Evolutionary conservation across 2,797 vertebrate genomes (phyloP).

Genomic region (Oreochromis mossambicus): DNA sequence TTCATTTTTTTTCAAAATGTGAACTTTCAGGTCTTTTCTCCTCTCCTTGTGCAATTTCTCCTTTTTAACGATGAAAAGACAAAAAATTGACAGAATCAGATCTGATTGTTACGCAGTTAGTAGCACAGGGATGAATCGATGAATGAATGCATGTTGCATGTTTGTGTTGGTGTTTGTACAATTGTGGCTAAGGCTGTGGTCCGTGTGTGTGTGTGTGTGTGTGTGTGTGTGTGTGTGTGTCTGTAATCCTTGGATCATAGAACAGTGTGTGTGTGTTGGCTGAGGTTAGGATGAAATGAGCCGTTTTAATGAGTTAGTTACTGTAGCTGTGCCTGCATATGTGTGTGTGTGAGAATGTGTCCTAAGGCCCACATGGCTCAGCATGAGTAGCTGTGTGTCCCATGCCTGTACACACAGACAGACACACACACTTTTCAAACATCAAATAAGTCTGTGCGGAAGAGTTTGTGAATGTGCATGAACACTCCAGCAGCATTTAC

Average conservation of each 20-base stretch:
- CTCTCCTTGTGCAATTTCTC: neutral
- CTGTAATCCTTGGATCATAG: constrained; percentile 28
- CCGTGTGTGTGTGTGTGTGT: constrained; percentile 22
- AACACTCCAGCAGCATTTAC: constrained; percentile 29
- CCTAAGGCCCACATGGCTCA: constrained; percentile 17
- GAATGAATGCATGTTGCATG: neutral
- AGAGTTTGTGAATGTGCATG: constrained; percentile 34
- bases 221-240: constrained; percentile 22
- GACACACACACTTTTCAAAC: neutral
- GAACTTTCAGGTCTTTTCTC: neutral
- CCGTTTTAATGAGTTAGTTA: constrained; percentile 66
- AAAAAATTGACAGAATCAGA: neutral
- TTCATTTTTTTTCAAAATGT: neutral
- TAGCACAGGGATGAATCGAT: neutral
- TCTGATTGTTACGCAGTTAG: neutral
- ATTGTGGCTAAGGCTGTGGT: constrained; percentile 5
- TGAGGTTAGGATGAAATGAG: constrained; percentile 63
- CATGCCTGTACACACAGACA: neutral
- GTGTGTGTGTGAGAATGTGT: neutral
- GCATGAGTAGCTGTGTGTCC: constrained; percentile 11
- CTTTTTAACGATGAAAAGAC: neutral
- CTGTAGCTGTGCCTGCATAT: constrained; percentile 15
- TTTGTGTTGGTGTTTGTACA: neutral
- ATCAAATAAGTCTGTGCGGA: constrained; percentile 3
- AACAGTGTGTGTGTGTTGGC: constrained; percentile 59